phyloP scores from a whole-genome alignment of 2,888 invertebrate species.

The Polydrusus pterygomalis region DNA sequence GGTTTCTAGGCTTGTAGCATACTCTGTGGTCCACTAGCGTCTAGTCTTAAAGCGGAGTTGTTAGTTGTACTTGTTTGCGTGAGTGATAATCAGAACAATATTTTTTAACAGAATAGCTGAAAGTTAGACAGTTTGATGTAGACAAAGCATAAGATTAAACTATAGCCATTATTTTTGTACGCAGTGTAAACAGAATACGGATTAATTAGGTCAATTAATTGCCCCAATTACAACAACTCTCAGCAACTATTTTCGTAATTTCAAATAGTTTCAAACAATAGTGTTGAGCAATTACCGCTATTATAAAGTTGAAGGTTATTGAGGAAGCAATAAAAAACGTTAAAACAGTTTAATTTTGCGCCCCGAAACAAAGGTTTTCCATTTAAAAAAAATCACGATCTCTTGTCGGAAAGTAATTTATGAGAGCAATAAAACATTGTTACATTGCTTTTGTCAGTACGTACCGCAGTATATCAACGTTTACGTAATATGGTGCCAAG shows the following conservation, averaged over 20 bases:
- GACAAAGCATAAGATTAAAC: too few relatives aligned
- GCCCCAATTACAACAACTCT: conserved; percentile 35
- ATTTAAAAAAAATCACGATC: conserved; percentile 46
- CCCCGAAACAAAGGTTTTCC: conserved; percentile 25
- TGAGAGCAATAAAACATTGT: conserved; percentile 34
- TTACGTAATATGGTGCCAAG: conserved; percentile 51
- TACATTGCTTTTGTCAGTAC: conserved; percentile 27
- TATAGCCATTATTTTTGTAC: background rate
- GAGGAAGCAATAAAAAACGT: conserved; percentile 30
- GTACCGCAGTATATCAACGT: conserved; percentile 34
- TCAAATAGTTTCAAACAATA: conserved; percentile 37
- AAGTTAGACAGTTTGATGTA: too few relatives aligned
- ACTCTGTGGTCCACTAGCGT: too few relatives aligned
- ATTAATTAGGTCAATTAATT: conserved; percentile 4
- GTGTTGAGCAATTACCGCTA: conserved; percentile 40
- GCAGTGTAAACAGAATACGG: background rate
- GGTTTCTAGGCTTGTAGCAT: too few relatives aligned
- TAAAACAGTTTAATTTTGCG: conserved; percentile 16
- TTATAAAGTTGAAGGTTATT: conserved; percentile 36
- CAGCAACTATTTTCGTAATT: conserved; percentile 26
- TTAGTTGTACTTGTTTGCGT: too few relatives aligned
- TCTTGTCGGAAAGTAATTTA: conserved; percentile 35
- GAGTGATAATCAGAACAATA: too few relatives aligned
- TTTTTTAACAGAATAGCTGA: too few relatives aligned
- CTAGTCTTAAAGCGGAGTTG: too few relatives aligned